These are phyloP conservation scores for Protomyctophum bolini DNA, from an alignment of 2,113 vertebrate genomes.

Conservation along the genomic window DNA sequence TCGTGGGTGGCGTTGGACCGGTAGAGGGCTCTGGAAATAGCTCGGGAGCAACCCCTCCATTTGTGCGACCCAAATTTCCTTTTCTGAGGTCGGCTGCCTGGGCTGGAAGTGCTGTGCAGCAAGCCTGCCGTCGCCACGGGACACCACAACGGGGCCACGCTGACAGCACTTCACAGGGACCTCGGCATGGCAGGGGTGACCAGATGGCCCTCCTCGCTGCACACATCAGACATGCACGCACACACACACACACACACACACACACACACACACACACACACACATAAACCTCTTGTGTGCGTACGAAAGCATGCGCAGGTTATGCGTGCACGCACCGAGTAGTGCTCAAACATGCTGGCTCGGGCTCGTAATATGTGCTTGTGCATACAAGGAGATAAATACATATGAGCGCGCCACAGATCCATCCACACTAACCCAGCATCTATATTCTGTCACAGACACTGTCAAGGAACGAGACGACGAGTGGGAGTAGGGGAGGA, in stretches of 20 bases:
- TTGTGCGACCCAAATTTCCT: conserved; percentile 84
- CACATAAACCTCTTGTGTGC: not conserved
- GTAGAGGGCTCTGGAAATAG: conserved; percentile 80
- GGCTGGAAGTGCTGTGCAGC: conserved; percentile 81
- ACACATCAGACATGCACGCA: conserved; percentile 36
- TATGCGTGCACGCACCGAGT: not conserved
- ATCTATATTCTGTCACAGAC: conserved; percentile 30
- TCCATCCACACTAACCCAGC: conserved; percentile 5
- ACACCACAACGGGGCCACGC: conserved; percentile 76
- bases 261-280: conserved; percentile 20
- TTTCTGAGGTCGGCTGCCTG: conserved; percentile 80
- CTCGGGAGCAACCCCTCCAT: conserved; percentile 81
- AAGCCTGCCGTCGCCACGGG: conserved; percentile 81
- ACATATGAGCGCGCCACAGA: conserved; percentile 9
- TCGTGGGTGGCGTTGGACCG: conserved; percentile 82
- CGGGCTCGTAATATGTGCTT: not conserved
- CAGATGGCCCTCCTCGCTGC: conserved; percentile 70
- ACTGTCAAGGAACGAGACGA: conserved; percentile 31
- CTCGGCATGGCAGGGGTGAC: conserved; percentile 71
- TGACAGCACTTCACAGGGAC: conserved; percentile 80
- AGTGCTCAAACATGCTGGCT: not conserved
- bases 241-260: conserved; percentile 33
- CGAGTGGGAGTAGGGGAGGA: conserved; percentile 50
- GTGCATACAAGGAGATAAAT: conserved; percentile 18
- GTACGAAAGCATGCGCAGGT: not conserved